Percentiles rank a stretch among this genome's conserved stretches.
Evolutionary conservation across 1,140 invertebrate species (phyloP).

Genomic region (Apis florea): DNA sequence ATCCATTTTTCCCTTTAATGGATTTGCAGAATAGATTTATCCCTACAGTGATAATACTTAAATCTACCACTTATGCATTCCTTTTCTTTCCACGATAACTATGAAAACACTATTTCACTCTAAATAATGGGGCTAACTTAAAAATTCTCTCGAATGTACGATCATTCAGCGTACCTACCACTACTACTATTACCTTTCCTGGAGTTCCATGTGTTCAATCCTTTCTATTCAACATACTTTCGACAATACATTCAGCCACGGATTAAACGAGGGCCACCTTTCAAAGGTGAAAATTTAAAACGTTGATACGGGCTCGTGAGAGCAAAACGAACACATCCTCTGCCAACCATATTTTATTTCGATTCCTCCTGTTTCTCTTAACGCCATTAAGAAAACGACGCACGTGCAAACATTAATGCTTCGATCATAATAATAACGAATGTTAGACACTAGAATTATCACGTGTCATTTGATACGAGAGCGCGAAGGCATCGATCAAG

Average conservation of each 20-base stretch:
- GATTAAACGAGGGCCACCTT: constrained; percentile 9
- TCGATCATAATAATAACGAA: no score
- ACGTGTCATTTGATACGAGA: no score
- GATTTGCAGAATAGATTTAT: background rate
- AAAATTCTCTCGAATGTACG: background rate
- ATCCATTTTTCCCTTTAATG: background rate
- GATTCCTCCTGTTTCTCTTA: background rate
- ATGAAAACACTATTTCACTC: background rate
- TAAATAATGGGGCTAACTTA: background rate
- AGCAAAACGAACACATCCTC: background rate
- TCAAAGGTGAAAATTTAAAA: constrained; percentile 13
- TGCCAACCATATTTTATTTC: background rate
- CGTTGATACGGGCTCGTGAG: background rate
- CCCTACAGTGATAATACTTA: background rate
- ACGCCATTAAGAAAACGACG: background rate
- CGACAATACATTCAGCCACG: background rate
- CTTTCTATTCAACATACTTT: constrained; percentile 6
- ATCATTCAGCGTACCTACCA: background rate
- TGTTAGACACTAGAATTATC: no score
- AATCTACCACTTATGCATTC: background rate
- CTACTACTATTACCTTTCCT: background rate
- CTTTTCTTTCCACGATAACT: no score
- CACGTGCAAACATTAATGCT: background rate
- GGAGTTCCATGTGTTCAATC: background rate
- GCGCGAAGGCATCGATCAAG: no score